phyloP scores from a whole-genome alignment of 2,888 invertebrate genomes.

The Subacronicta megacephala region DNA sequence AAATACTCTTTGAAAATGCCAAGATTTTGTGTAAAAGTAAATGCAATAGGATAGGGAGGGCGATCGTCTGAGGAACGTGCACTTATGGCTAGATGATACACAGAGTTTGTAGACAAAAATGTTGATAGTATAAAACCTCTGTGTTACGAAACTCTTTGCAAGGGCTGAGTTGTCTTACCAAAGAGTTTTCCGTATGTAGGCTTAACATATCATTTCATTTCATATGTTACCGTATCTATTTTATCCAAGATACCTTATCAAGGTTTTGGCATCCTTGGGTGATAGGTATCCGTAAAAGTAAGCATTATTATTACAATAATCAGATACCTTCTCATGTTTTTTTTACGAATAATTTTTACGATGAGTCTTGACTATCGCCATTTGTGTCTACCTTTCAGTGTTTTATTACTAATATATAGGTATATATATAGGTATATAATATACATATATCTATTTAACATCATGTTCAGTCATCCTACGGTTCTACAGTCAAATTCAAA shows the following conservation, averaged over 20 bases:
- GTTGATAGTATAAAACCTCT: constrained; percentile 1
- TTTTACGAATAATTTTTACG: not conserved
- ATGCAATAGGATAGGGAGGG: constrained; percentile 60
- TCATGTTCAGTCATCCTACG: constrained; percentile 47
- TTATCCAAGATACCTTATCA: too few species aligned
- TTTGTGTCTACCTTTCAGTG: constrained; percentile 25
- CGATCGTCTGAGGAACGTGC: constrained; percentile 48
- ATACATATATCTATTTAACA: constrained; percentile 46
- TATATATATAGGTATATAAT: too few species aligned
- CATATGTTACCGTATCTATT: too few species aligned
- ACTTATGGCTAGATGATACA: constrained; percentile 59
- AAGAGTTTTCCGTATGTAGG: too few species aligned
- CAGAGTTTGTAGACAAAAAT: constrained; percentile 20
- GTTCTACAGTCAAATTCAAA: constrained; percentile 5
- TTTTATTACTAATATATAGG: constrained; percentile 36
- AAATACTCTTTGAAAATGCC: constrained; percentile 15
- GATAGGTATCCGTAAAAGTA: too few species aligned
- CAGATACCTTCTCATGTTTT: not conserved
- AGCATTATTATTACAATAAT: too few species aligned
- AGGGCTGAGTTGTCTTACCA: too few species aligned
- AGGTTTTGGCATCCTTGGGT: too few species aligned
- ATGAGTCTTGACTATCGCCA: constrained; percentile 4
- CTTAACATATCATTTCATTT: too few species aligned
- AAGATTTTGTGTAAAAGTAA: constrained; percentile 50
- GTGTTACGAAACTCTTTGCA: too few species aligned